Evolutionary conservation across 2,797 vertebrate genomes (phyloP).

Genomic region (Eremophila alpestris): DNA sequence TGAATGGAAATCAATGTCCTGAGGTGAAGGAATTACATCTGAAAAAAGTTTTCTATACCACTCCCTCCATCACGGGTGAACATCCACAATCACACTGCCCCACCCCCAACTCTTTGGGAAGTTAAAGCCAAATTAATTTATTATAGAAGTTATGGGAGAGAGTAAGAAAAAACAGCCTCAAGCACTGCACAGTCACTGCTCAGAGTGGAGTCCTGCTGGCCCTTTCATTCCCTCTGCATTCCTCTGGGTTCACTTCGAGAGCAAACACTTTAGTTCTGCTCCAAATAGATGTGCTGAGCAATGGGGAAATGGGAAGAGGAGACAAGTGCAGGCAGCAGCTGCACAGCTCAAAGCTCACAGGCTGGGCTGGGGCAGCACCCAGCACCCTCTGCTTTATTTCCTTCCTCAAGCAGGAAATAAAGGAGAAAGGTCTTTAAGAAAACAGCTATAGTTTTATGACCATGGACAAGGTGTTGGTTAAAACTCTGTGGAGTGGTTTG

Average conservation of each 20-base stretch:
- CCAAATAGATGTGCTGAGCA: conserved; percentile 37
- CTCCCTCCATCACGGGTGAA: neutral
- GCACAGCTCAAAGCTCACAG: neutral
- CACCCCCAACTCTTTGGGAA: neutral
- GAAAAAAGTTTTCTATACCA: neutral
- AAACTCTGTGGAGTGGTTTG: neutral
- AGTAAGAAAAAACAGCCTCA: neutral
- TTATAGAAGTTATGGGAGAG: neutral
- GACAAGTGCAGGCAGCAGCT: neutral
- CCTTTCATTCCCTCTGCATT: neutral
- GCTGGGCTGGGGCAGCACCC: neutral
- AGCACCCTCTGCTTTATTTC: neutral
- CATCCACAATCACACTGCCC: neutral
- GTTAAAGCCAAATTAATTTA: neutral
- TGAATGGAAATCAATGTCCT: neutral
- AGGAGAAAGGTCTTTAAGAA: neutral
- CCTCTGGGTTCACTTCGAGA: neutral
- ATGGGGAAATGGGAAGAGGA: neutral
- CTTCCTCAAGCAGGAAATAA: neutral
- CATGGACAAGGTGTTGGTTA: neutral
- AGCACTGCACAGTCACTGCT: neutral
- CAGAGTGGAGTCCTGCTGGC: neutral
- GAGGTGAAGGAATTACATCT: neutral
- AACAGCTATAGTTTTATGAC: neutral
- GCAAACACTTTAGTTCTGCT: conserved; percentile 30